Base-by-base conservation (phyloP, 2,113 vertebrate species). In the Vombatus ursinus region DNA sequence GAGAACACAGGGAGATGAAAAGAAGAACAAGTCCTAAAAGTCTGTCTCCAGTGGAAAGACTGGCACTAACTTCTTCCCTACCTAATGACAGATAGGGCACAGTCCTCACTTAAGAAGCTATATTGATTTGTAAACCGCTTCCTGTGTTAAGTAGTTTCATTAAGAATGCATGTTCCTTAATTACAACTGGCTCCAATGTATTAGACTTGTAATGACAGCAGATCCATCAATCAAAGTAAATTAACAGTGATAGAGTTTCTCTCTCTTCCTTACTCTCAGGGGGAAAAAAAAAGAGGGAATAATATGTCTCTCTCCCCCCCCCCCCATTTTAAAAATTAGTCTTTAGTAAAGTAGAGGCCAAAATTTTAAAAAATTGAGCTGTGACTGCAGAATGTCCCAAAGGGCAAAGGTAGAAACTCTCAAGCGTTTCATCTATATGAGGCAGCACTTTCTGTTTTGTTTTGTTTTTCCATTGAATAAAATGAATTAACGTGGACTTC, bases 121-220 rank as follows among this genome's bases (percentile, higher is more conserved):
- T 97, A 97, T 98, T 97, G 97, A 98, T 98, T 96, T 97, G 94
- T 96, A 92, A 94, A 97, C 50, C 54, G 94, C 94, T 50, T 97
- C 93, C 89, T 96, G 94, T 94, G 94, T 94, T 97, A 96, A 96
- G 92, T n/a, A 95, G 93, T 93, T 95, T 91, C 89, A 96, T 98
- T 97, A 98, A 97, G 91, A 97, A 97, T 95, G 28, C 48, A 97
- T 93, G 90, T 53, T 97, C 97, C 96, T 97, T 98, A 98, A 98
- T 97, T 98, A 97, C 94, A 96, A 95, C 14, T 96, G 95, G 22
- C 91, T 97, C 61, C 26, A 50, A 95, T 51, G 93, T 94, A 49
- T 89, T 97, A 94, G 92, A 92, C 6, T 94, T 95, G 84, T 95
- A 97, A 93, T 95, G 94, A 94, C 3, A 12, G 49, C 47, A 97